phyloP scores from a whole-genome alignment of 1,140 invertebrate species.

The Helicoverpa armigera region DNA sequence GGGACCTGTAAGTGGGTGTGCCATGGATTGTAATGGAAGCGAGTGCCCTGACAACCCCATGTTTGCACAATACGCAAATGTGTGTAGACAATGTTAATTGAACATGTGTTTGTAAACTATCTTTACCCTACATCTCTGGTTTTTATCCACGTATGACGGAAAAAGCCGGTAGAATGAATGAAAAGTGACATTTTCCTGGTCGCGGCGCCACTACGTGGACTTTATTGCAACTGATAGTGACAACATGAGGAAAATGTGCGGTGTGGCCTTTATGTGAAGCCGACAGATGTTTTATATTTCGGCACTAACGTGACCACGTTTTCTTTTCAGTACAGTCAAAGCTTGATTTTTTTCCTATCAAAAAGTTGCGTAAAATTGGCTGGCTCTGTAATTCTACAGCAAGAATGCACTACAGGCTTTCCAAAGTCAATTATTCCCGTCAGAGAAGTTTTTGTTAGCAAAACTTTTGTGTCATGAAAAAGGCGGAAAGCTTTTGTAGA shows the following conservation, averaged over 20 bases:
- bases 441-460: background rate
- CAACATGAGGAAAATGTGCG: background rate
- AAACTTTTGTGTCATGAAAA: too few species aligned
- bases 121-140: slow-evolving; percentile 13
- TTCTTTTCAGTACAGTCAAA: background rate
- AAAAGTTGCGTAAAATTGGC: background rate
- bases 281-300: slow-evolving; percentile 8
- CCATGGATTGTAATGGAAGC: slow-evolving; percentile 29
- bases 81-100: slow-evolving; percentile 14
- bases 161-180: slow-evolving; percentile 9
- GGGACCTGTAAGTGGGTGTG: slow-evolving; percentile 13
- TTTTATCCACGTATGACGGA: slow-evolving; percentile 1
- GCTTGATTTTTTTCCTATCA: background rate
- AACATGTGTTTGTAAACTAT: slow-evolving; percentile 13
- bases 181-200: slow-evolving; percentile 22
- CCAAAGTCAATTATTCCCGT: slow-evolving; percentile 13
- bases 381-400: background rate
- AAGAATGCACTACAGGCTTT: slow-evolving; percentile 6
- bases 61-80: slow-evolving; percentile 38
- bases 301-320: background rate
- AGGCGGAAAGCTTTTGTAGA: background rate
- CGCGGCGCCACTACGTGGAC: background rate
- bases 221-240: slow-evolving; percentile 30
- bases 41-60: slow-evolving; percentile 25
- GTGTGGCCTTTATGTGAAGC: background rate